Conservation (phyloP, 2,888 invertebrate genomes). For the Diachrysia chrysitis region DNA sequence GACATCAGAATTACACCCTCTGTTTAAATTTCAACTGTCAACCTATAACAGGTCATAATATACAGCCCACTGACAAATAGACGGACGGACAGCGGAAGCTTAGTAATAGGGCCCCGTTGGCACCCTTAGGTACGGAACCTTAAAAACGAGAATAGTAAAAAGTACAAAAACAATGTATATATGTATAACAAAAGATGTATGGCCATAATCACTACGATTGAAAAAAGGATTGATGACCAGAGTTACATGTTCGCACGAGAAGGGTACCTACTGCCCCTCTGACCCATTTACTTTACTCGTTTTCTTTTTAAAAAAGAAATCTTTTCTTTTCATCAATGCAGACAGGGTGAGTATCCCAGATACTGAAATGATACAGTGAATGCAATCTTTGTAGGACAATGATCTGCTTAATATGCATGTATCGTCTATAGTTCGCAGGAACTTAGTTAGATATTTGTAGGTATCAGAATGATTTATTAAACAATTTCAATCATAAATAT, state of each 20-base stretch:
- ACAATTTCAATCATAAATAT: too few species aligned
- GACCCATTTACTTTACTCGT: constrained; percentile 5
- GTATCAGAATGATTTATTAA: too few species aligned
- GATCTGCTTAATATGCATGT: constrained; percentile 2
- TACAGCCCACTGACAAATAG: too few species aligned
- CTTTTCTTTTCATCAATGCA: constrained; percentile 1
- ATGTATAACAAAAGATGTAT: neutral
- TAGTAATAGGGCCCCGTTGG: too few species aligned
- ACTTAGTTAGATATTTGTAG: neutral
- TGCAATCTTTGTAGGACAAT: neutral
- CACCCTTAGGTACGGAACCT: too few species aligned
- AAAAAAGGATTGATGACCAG: constrained; percentile 3
- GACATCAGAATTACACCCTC: too few species aligned
- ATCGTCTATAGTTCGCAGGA: neutral
- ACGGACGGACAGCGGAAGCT: too few species aligned
- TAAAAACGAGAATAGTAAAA: neutral
- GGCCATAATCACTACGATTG: neutral
- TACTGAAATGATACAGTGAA: neutral
- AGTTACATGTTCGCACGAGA: neutral
- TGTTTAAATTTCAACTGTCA: too few species aligned
- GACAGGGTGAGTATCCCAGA: neutral
- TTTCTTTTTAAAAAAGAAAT: constrained; percentile 2
- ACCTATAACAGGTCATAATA: too few species aligned
- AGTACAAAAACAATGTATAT: too few species aligned
- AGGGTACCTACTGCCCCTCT: constrained; percentile 5